These are phyloP conservation scores for Terebella lapidaria DNA, from an alignment of 2,888 invertebrate species.

Conservation along the genomic window DNA sequence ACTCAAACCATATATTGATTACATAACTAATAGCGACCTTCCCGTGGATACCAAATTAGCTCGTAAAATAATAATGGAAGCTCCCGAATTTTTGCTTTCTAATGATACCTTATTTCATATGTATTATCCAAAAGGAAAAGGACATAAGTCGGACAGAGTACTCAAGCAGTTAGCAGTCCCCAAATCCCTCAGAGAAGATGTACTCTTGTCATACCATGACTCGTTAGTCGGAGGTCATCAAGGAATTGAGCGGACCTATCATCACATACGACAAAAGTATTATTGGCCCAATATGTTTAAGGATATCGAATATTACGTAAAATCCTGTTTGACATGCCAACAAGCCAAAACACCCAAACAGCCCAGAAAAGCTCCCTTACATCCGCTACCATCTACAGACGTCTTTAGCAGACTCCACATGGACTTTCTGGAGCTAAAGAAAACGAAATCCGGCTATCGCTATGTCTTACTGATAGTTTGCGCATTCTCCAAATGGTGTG, in stretches of 20 bases:
- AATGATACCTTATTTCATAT: not conserved
- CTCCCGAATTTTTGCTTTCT: not conserved
- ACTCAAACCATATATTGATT: not conserved
- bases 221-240: constrained; percentile 17
- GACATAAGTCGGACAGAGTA: not conserved
- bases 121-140: not conserved
- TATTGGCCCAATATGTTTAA: constrained; percentile 26
- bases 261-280: constrained; percentile 18
- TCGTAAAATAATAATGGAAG: not conserved
- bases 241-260: constrained; percentile 23
- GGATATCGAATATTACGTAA: constrained; percentile 16
- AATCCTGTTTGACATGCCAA: constrained; percentile 22
- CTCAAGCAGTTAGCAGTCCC: constrained; percentile 8
- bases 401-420: constrained; percentile 16
- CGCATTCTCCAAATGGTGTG: constrained; percentile 20
- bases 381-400: constrained; percentile 18
- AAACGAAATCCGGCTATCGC: constrained; percentile 10
- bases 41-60: not conserved
- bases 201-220: constrained; percentile 21
- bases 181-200: constrained; percentile 13
- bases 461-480: constrained; percentile 21
- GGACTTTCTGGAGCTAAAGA: constrained; percentile 22
- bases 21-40: not conserved
- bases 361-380: constrained; percentile 15
- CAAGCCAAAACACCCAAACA: constrained; percentile 12